Evolutionary conservation across 2,113 vertebrate species (phyloP), one percentile per base, ranked within the genome.

Genomic region (Acrocephalus arundinaceus): DNA sequence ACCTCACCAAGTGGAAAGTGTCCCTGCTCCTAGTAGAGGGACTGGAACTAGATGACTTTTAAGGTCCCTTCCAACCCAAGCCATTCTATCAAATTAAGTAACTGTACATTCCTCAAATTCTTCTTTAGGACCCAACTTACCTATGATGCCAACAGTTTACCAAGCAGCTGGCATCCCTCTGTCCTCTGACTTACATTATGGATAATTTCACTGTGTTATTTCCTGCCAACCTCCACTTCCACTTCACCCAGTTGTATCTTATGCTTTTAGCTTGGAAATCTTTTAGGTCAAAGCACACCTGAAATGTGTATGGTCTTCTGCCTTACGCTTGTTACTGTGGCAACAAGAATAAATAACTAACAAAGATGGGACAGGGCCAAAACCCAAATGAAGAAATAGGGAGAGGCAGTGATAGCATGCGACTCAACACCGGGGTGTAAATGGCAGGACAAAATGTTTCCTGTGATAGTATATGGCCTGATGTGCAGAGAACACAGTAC

Each of bases 391-490:
- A 12, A 58, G 58, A 82, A 23, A 66, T 2, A 55, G 51, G 15
- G 39, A 94, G 20, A 91, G 48, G 24, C n/a, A 70, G 33, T 11
- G 15, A 85, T 4, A 85, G 13, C 0, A 0, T 0, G 1, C 0
- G 4, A 57, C 39, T 57, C 78, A 63, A 35, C 63, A 71, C 43
- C 48, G 16, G 10, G 33, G 10, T 2, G 4, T 62, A 70, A 92
- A 71, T 13, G 13, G 54, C 12, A 90, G 15, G 46, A 48, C 4
- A 6, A 92, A 80, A 45, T 8, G 7, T 45, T 74, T 51, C 25
- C 21, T 30, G 28, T 18, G 66, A 30, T 79, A 52, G 28, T 43
- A 46, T 66, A 71, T 86, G 63, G 51, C 21, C 52, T 81, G 52
- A 52, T 59, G 37, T 45, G 31, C 16, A 23, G 85, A 88, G 19